Evolutionary conservation across 1,140 invertebrate genomes (phyloP), one percentile per base, ranked within the genome.

Genomic region (Grapholita molesta): DNA sequence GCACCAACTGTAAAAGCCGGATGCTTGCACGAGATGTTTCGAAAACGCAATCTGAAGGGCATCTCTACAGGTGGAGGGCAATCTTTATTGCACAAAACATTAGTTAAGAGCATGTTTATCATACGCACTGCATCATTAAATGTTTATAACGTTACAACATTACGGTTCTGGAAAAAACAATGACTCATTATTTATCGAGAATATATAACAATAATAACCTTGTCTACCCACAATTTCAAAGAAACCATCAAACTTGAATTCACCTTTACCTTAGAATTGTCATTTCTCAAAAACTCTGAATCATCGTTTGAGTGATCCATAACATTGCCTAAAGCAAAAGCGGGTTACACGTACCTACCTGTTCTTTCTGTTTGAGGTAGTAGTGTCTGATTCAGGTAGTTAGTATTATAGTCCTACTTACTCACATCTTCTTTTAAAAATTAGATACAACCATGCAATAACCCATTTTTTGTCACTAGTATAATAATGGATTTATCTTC

Each of bases 11-110:
- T 28, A 74, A 71, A 71, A 72, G 73, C 72, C 64, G 74, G 80
- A 89, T 89, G 82, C 79, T 80, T 83, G 57, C 84, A 86, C 86
- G 85, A 67, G 32, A 53, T 48, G 78, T 89, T 89, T 85, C 85
- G 81, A 83, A 87, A 88, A 70, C 74, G 57, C 74, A 86, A 86
- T 86, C 86, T 81, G 74, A 82, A 83, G 79, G 78, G 82, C 86
- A 88, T 89, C 85, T 69, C 74, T 68, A 70, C 79, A 76, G 70
- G 72, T 78, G 70, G 73, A 79, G 69, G 69, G 70, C 77, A 79
- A 82, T 66, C 67, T 75, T 82, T 72, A 78, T 78, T 79, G 65
- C 77, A 69, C 72, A 79, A 70, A 70, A 69, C 69, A 75, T 76
- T 76, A 83, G 78, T 61, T 71, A 76, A 72, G 72, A 64, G 70